Percentiles rank a stretch among this genome's conserved stretches.
phyloP scores from a whole-genome alignment of 1,140 invertebrate genomes.

The Paracyclopina nana region DNA sequence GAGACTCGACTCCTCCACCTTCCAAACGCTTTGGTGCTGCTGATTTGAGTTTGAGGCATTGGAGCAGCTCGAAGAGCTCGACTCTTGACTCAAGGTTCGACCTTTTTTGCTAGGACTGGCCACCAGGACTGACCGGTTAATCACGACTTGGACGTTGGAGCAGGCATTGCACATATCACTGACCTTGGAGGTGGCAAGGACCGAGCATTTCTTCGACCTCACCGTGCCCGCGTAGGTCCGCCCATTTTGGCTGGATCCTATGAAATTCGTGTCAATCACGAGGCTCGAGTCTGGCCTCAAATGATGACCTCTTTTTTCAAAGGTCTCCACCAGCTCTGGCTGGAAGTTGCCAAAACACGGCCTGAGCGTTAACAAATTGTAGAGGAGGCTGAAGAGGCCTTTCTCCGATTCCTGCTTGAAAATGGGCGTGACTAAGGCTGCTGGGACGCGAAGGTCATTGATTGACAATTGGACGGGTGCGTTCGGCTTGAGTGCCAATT shows the following conservation, averaged over 20 bases:
- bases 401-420: not conserved
- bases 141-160: not conserved
- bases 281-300: not conserved
- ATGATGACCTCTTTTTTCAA: not conserved
- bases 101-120: not conserved
- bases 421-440: not conserved
- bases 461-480: not conserved
- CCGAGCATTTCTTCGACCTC: slow-evolving; percentile 1
- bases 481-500: not conserved
- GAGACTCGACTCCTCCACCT: slow-evolving; percentile 4
- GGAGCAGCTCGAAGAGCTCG: not conserved
- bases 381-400: slow-evolving; percentile 8
- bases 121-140: slow-evolving; percentile 6
- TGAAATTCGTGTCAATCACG: slow-evolving; percentile 12
- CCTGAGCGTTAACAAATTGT: slow-evolving; percentile 7
- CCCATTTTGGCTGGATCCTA: slow-evolving; percentile 13
- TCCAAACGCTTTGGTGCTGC: slow-evolving; percentile 13
- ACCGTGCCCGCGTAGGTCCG: slow-evolving; percentile 16
- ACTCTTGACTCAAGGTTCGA: not conserved
- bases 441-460: slow-evolving; percentile 1
- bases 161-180: slow-evolving; percentile 4
- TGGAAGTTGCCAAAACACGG: slow-evolving; percentile 14
- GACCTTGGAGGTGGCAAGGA: slow-evolving; percentile 6
- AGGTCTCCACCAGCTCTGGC: slow-evolving; percentile 12
- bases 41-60: not conserved